Evolutionary conservation across 2,888 invertebrate species (phyloP).

Genomic region (Limnephilus lunatus): DNA sequence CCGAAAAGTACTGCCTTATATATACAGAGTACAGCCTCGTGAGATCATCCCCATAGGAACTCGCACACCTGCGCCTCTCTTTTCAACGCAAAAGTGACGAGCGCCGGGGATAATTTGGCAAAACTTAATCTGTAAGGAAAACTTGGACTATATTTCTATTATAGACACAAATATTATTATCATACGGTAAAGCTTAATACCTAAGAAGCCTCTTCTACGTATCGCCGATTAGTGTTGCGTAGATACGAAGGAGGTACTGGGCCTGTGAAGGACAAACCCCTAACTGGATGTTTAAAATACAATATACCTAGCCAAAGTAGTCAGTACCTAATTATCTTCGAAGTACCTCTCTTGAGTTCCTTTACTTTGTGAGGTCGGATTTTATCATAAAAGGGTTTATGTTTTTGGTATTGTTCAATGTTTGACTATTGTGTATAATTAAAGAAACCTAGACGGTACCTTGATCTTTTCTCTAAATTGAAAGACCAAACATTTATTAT

Average conservation of each 20-base stretch:
- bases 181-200: not conserved
- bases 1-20: not conserved
- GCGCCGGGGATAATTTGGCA: not conserved
- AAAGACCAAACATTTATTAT: too few species aligned
- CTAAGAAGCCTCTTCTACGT: not conserved
- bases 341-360: not conserved
- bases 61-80: conserved; percentile 31
- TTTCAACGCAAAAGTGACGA: conserved; percentile 9
- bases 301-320: not conserved
- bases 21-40: conserved; percentile 10
- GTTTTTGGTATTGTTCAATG: not conserved
- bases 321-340: not conserved
- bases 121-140: conserved; percentile 41
- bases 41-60: conserved; percentile 46
- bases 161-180: conserved; percentile 16
- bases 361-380: conserved; percentile 8
- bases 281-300: not conserved
- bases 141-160: conserved; percentile 16
- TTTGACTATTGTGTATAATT: not conserved
- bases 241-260: not conserved
- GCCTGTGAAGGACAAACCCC: conserved; percentile 3
- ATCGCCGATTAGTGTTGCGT: not conserved
- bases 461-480: too few species aligned
- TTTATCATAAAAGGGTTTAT: not conserved
- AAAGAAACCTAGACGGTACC: not conserved